These are phyloP conservation scores for Helogale parvula DNA, from an alignment of 2,113 vertebrate genomes.

Conservation along the genomic window DNA sequence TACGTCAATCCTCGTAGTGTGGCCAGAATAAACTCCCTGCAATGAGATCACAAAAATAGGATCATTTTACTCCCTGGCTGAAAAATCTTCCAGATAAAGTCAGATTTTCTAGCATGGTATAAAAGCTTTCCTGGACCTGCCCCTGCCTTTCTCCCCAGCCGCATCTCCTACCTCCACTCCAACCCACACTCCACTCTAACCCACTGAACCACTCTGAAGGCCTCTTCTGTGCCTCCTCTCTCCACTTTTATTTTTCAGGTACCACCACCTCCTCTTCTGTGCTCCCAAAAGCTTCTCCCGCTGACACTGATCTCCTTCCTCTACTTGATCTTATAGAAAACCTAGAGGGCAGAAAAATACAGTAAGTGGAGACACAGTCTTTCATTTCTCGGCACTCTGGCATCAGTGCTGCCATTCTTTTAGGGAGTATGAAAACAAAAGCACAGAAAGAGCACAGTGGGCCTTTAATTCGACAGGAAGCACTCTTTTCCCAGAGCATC, in stretches of 20 bases:
- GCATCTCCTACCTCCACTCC: not conserved
- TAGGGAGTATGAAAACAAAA: not conserved
- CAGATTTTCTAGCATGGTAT: not conserved
- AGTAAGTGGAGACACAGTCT: not conserved
- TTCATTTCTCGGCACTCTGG: not conserved
- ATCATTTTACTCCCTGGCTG: not conserved
- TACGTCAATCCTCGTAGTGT: not conserved
- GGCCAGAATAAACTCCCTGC: not conserved
- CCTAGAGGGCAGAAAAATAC: not conserved
- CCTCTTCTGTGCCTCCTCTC: not conserved
- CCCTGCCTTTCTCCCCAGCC: not conserved
- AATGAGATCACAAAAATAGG: not conserved
- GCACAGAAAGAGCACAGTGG: not conserved
- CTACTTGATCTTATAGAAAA: slow-evolving; percentile 22
- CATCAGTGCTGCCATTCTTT: not conserved
- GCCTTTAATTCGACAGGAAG: not conserved
- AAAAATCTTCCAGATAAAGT: not conserved
- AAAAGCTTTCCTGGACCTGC: not conserved
- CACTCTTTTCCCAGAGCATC: not conserved
- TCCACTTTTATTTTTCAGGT: not conserved
- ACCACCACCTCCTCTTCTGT: not conserved
- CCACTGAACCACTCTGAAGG: not conserved
- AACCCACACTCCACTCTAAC: not conserved
- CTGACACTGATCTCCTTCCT: not conserved
- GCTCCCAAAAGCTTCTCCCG: not conserved